phyloP scores from a whole-genome alignment of 2,888 invertebrate species.

The Keiferia lycopersicella region DNA sequence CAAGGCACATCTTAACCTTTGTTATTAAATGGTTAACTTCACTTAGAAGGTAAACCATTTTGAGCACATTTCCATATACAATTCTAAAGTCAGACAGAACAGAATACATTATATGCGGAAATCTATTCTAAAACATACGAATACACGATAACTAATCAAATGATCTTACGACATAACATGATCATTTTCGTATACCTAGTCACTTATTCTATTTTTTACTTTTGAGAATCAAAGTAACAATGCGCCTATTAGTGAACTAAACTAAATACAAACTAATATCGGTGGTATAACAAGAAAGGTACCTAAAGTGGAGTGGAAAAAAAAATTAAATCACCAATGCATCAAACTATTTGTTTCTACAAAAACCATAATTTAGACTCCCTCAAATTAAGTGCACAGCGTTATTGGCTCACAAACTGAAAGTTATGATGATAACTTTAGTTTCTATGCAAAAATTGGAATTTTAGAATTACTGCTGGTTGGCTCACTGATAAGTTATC shows the following conservation, averaged over 20 bases:
- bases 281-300: slow-evolving; percentile 29
- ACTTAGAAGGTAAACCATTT: neutral
- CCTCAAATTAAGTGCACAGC: no score
- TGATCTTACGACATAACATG: slow-evolving; percentile 12
- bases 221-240: slow-evolving; percentile 24
- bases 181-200: slow-evolving; percentile 19
- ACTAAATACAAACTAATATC: slow-evolving; percentile 29
- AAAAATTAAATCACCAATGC: slow-evolving; percentile 5
- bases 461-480: no score
- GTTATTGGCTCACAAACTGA: no score
- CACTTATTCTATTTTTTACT: slow-evolving; percentile 22
- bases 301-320: slow-evolving; percentile 24
- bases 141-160: slow-evolving; percentile 2
- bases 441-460: no score
- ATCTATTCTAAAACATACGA: neutral
- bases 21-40: neutral
- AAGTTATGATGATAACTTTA: no score
- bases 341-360: no score
- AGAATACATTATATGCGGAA: neutral
- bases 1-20: neutral
- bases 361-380: no score
- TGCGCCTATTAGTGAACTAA: slow-evolving; percentile 26
- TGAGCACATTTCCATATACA: neutral
- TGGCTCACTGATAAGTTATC: no score
- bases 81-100: neutral